phyloP scores from a whole-genome alignment of 2,888 invertebrate genomes.

The Ophioninae sp. region DNA sequence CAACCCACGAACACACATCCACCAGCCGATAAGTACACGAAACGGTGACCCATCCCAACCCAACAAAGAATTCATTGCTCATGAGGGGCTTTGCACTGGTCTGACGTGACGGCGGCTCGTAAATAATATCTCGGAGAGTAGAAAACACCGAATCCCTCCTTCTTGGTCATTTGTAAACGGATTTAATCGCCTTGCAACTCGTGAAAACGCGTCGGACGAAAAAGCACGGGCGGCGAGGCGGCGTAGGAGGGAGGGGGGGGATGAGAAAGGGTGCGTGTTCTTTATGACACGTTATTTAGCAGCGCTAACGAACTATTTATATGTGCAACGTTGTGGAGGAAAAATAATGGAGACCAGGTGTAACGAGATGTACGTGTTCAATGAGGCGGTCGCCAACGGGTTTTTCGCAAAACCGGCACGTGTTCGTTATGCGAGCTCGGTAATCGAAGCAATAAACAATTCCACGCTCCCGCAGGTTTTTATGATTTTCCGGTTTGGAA shows the following conservation, averaged over 20 bases:
- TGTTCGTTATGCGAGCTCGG: background rate
- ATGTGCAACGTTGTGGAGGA: background rate
- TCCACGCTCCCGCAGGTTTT: background rate
- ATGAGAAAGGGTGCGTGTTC: constrained; percentile 4
- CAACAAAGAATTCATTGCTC: constrained; percentile 23
- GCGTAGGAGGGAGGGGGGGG: no score
- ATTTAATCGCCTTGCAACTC: constrained; percentile 60
- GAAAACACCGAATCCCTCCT: constrained; percentile 51
- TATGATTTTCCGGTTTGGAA: background rate
- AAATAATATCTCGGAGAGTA: constrained; percentile 60
- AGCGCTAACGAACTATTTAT: constrained; percentile 48
- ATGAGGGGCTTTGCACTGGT: constrained; percentile 43
- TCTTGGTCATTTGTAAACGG: constrained; percentile 56
- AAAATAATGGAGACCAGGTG: constrained; percentile 25
- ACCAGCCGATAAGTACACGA: background rate
- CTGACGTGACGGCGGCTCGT: constrained; percentile 60
- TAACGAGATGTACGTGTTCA: constrained; percentile 44
- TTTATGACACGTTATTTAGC: constrained; percentile 45
- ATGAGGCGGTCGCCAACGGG: constrained; percentile 7
- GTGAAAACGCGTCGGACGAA: constrained; percentile 48
- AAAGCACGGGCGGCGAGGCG: background rate
- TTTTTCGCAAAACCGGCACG: background rate
- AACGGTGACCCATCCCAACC: background rate
- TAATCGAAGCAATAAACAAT: background rate
- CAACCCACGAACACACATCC: background rate